Conservation (phyloP, 2,797 vertebrate species). For the Okamejei kenojei region DNA sequence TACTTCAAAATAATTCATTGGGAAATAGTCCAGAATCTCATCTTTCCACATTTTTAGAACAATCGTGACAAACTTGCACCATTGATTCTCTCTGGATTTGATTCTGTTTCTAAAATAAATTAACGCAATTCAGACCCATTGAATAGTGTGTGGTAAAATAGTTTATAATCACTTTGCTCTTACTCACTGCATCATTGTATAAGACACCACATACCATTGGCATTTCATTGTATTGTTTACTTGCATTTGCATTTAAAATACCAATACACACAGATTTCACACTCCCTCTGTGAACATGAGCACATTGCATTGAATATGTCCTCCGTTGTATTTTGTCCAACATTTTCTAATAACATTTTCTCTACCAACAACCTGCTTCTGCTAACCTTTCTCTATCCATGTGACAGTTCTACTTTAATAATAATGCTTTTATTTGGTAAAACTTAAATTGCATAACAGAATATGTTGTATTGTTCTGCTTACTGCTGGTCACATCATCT, state of each 20-base stretch:
- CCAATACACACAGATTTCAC: no score
- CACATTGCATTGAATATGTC: no score
- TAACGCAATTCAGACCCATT: background rate
- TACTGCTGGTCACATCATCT: background rate
- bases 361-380: background rate
- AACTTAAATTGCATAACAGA: no score
- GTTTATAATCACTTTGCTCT: background rate
- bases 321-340: background rate
- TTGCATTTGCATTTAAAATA: background rate
- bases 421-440: no score
- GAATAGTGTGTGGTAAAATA: background rate
- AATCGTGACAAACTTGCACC: background rate
- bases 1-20: background rate
- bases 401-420: background rate
- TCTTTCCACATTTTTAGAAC: background rate
- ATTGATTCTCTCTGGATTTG: background rate
- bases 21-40: background rate
- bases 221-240: background rate
- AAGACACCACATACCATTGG: background rate
- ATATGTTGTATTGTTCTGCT: background rate
- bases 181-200: background rate
- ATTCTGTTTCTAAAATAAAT: background rate
- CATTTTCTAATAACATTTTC: no score
- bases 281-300: no score
- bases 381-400: background rate